A percentile compares a stretch with the other conserved stretches of the same genome.
Conservation (phyloP, 2,888 invertebrate species). For the Caenorhabditis sp. region DNA sequence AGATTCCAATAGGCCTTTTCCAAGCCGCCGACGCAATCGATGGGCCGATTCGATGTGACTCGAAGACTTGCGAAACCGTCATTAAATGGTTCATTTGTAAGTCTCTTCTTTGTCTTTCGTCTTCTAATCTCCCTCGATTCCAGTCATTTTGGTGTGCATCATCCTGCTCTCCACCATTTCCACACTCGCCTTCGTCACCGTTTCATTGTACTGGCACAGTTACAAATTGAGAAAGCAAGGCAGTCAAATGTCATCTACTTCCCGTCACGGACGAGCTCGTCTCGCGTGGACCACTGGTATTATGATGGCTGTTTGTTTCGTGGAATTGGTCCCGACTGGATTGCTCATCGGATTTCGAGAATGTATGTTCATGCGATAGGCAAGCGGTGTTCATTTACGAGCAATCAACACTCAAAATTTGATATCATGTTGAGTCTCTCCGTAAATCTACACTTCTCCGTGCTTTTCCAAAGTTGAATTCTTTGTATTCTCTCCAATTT, state of each 20-base stretch:
- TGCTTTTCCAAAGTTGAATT: too few relatives aligned
- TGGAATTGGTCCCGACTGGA: slow-evolving; percentile 40
- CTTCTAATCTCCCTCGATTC: too few relatives aligned
- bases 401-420: too few relatives aligned
- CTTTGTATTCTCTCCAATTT: too few relatives aligned
- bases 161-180: slow-evolving; percentile 24
- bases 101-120: background rate
- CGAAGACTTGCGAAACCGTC: slow-evolving; percentile 22
- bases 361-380: background rate
- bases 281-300: slow-evolving; percentile 37
- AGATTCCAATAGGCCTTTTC: slow-evolving; percentile 36
- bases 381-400: too few relatives aligned
- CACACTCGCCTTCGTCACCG: slow-evolving; percentile 39
- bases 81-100: slow-evolving; percentile 41
- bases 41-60: slow-evolving; percentile 40
- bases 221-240: slow-evolving; percentile 43
- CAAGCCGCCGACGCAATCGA: slow-evolving; percentile 34
- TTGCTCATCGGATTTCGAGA: slow-evolving; percentile 23
- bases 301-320: slow-evolving; percentile 19
- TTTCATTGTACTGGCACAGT: slow-evolving; percentile 39
- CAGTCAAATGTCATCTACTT: slow-evolving; percentile 13
- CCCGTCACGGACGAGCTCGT: slow-evolving; percentile 38
- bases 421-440: too few relatives aligned
- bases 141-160: slow-evolving; percentile 27
- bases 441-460: too few relatives aligned